Percentiles rank a stretch among this genome's conserved stretches.
Conservation (phyloP, 2,888 invertebrate species). For the Ametastegia equiseti region DNA sequence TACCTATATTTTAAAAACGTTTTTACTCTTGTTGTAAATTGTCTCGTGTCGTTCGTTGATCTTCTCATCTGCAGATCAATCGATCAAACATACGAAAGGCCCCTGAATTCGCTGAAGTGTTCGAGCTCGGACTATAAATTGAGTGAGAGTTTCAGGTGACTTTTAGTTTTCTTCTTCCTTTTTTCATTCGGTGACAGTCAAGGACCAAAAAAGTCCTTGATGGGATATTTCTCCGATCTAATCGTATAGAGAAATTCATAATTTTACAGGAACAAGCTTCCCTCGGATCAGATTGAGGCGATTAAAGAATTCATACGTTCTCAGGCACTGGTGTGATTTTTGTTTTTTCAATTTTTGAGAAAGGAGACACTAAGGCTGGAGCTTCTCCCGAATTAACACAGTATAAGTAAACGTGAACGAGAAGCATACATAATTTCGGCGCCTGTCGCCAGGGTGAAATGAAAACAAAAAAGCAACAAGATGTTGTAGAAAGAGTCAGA, state of each 20-base stretch:
- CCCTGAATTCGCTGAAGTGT: background rate
- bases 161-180: no score
- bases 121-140: conserved; percentile 3
- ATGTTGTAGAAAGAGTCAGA: background rate
- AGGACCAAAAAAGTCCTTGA: background rate
- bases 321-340: background rate
- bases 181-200: background rate
- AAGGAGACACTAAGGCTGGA: background rate
- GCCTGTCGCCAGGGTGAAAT: background rate
- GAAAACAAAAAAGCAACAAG: background rate
- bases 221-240: background rate
- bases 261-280: background rate
- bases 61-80: background rate
- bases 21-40: no score
- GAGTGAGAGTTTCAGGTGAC: background rate
- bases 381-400: conserved; percentile 3
- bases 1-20: background rate
- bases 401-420: no score
- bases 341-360: background rate
- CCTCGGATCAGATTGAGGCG: background rate
- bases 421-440: conserved; percentile 5
- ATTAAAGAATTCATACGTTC: background rate
- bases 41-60: no score
- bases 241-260: background rate
- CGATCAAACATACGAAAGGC: background rate